A percentile compares a stretch with the other conserved stretches of the same genome.
phyloP scores from a whole-genome alignment of 2,888 invertebrate genomes.

The Synanthedon myopaeformis region DNA sequence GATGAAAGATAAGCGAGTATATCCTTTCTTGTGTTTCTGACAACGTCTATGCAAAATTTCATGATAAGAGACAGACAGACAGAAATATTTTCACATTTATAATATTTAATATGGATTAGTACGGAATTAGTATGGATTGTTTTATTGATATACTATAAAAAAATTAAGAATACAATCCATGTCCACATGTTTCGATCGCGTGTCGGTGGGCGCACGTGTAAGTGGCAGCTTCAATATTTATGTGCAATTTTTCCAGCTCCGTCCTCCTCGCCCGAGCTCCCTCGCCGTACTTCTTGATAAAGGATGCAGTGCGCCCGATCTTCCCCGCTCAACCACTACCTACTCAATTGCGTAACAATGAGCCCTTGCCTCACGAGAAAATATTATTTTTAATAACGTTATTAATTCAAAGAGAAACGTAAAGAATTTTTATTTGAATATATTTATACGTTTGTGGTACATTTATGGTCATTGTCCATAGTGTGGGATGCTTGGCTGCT shows the following conservation, averaged over 20 bases:
- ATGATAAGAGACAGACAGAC: no score
- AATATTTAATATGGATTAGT: no score
- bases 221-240: conserved; percentile 72
- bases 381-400: neutral
- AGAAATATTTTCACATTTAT: no score
- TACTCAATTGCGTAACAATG: conserved; percentile 56
- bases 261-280: conserved; percentile 20
- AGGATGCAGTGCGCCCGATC: conserved; percentile 53
- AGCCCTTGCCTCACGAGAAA: conserved; percentile 36
- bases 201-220: conserved; percentile 63
- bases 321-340: conserved; percentile 27
- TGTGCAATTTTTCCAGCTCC: conserved; percentile 67
- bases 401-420: no score
- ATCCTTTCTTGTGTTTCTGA: no score
- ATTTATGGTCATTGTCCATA: no score
- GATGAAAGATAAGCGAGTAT: no score
- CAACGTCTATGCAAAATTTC: no score
- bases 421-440: no score
- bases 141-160: neutral
- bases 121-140: neutral
- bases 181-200: conserved; percentile 29
- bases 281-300: conserved; percentile 35
- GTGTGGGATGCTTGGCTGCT: no score
- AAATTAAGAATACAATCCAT: conserved; percentile 3
- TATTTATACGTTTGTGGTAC: no score